These are phyloP conservation scores for Dreissena rostriformis DNA, from an alignment of 1,140 invertebrate species.

Conservation along the genomic window DNA sequence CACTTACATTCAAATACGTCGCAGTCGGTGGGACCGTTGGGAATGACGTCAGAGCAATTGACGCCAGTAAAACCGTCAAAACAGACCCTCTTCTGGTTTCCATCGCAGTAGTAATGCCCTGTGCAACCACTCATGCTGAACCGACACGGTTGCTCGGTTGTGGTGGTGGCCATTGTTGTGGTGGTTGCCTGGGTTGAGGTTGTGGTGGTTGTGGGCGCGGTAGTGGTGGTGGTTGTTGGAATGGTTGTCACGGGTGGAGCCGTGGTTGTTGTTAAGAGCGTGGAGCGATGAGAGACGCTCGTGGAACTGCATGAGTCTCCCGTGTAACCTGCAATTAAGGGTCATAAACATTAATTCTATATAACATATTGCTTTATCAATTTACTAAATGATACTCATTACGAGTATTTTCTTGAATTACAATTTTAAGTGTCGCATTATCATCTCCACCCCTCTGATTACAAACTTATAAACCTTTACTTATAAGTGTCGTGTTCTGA, in stretches of 20 bases:
- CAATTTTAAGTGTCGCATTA: no score
- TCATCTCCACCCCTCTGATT: no score
- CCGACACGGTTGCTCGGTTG: background rate
- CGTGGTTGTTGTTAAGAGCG: conserved; percentile 28
- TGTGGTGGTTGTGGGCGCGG: background rate
- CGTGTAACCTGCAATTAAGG: conserved; percentile 12
- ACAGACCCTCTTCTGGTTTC: background rate
- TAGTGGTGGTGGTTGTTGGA: background rate
- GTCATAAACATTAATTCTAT: no score
- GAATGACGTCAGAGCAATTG: conserved; percentile 21
- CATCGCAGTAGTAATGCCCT: conserved; percentile 21
- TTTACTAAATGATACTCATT: no score
- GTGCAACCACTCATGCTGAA: conserved; percentile 15
- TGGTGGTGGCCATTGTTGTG: conserved; percentile 7
- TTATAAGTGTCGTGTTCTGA: no score
- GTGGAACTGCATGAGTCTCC: conserved; percentile 9
- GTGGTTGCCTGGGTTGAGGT: conserved; percentile 1
- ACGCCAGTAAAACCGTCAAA: conserved; percentile 33
- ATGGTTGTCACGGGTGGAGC: background rate
- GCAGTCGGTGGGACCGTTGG: conserved; percentile 12
- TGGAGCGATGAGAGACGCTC: conserved; percentile 3
- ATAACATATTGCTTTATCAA: no score
- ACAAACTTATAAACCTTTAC: no score
- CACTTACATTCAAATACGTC: conserved; percentile 43
- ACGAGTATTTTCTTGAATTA: no score